Evolutionary conservation across 2,113 vertebrate genomes (phyloP).

Genomic region (Hassar affinis): DNA sequence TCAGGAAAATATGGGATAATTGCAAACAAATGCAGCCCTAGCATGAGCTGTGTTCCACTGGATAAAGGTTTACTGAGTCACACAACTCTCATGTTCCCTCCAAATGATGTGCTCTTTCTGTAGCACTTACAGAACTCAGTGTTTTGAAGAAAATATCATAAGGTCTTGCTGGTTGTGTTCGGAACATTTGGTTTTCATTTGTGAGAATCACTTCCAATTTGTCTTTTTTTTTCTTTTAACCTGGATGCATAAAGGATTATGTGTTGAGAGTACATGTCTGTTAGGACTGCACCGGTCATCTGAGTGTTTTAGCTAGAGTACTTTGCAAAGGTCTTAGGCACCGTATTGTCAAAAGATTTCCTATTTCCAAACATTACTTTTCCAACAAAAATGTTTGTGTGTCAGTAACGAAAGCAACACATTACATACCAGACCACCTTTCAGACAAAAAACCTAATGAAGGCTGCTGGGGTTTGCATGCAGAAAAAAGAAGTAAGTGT

Average conservation of each 20-base stretch:
- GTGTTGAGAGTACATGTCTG: not conserved
- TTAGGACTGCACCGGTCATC: not conserved
- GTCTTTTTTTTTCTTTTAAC: conserved; percentile 3
- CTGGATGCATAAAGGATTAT: not conserved
- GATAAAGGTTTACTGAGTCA: conserved; percentile 32
- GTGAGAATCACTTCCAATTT: conserved; percentile 34
- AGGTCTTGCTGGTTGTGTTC: conserved; percentile 30
- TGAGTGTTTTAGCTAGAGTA: not conserved
- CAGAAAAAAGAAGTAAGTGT: too few species aligned
- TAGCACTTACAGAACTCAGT: conserved; percentile 36
- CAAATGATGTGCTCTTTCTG: conserved; percentile 18
- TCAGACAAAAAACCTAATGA: too few species aligned
- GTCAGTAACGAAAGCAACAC: too few species aligned
- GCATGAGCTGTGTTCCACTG: conserved; percentile 29
- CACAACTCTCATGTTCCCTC: conserved; percentile 10
- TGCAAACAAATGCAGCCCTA: conserved; percentile 44
- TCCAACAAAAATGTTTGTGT: too few species aligned
- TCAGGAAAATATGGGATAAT: conserved; percentile 45
- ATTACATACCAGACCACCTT: too few species aligned
- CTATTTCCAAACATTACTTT: too few species aligned
- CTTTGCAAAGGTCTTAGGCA: too few species aligned
- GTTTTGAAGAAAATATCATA: conserved; percentile 23
- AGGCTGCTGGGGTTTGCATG: too few species aligned
- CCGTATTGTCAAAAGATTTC: too few species aligned
- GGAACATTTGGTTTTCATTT: conserved; percentile 41